Conservation (phyloP, 2,888 invertebrate genomes). For the Onthophagus sagittarius region DNA sequence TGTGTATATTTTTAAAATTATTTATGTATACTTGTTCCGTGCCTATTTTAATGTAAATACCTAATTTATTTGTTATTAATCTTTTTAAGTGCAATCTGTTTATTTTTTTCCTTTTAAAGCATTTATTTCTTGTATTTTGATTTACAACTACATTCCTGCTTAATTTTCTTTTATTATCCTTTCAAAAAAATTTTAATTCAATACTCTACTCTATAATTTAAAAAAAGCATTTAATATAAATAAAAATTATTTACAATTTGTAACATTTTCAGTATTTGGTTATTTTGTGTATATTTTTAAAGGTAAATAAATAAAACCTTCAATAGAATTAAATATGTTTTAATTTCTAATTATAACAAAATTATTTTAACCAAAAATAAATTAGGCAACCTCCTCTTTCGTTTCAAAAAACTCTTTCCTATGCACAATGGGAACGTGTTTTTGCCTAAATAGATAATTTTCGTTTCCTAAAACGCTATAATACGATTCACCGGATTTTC, state of each 20-base stretch:
- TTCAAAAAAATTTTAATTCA: no score
- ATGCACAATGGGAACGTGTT: constrained; percentile 60
- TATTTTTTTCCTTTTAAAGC: not conserved
- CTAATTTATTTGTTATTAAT: not conserved
- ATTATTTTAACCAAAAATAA: not conserved
- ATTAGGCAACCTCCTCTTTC: constrained; percentile 1
- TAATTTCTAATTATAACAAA: constrained; percentile 1
- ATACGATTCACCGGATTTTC: constrained; percentile 56
- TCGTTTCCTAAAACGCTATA: constrained; percentile 70
- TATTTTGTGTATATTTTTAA: not conserved
- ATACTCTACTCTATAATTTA: not conserved
- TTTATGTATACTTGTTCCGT: not conserved
- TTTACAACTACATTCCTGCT: not conserved
- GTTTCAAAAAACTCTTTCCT: constrained; percentile 65
- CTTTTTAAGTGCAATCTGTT: not conserved
- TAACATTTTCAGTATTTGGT: no score
- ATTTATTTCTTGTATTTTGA: not conserved
- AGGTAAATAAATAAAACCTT: not conserved
- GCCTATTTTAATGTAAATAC: not conserved
- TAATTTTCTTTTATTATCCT: not conserved
- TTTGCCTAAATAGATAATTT: constrained; percentile 61
- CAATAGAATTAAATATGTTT: not conserved
- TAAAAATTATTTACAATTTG: not conserved
- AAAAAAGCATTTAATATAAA: not conserved
- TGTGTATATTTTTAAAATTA: not conserved